Evolutionary conservation across 2,888 invertebrate genomes (phyloP), one percentile per base, ranked within the genome.

Genomic region (Drosophila borborema): DNA sequence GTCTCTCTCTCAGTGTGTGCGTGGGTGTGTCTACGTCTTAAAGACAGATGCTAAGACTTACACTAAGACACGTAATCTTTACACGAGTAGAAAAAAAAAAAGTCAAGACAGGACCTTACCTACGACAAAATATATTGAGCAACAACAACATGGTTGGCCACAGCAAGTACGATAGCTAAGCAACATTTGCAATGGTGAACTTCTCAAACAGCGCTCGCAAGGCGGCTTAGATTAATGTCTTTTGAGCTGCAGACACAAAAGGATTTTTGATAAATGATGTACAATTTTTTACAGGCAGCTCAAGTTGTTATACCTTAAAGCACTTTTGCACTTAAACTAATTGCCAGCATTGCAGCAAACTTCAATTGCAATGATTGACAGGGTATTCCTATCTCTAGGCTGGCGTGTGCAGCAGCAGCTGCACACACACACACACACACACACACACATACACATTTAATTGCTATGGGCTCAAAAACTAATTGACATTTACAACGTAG

Each of bases 261-360:
- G 77, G 90, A 84, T 73, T 77, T 90, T 86, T 86, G 90, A 86
- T 90, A 86, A 86, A 86, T 86, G 90, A 86, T 81, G 63, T 67
- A 81, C 55, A 65, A 74, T 70, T 64, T 59, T 64, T 66, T 49
- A 16, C 66, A 66, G 58, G 51, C 58, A 43, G 28, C 61, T 72
- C 28, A 38, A 68, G 51, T 64, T 61, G 64, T 58, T 51, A 55
- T 71, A 38, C 62, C 62, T 66, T 68, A 64, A 73, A 64, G 62
- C 34, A 45, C 28, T 16, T 68, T 16, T 68, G 82, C 82, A 81
- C 80, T 80, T 66, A 74, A 71, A 64, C 63, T 78, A 80, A 80
- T 80, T 80, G 79, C 58, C 60, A 64, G 60, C 77, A 59, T 54
- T 36, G 62, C 64, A 53, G 59, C 20, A 54, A 65, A 63, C 48